These are phyloP conservation scores for Drosophila nasuta DNA, from an alignment of 1,140 invertebrate species.

Conservation along the genomic window DNA sequence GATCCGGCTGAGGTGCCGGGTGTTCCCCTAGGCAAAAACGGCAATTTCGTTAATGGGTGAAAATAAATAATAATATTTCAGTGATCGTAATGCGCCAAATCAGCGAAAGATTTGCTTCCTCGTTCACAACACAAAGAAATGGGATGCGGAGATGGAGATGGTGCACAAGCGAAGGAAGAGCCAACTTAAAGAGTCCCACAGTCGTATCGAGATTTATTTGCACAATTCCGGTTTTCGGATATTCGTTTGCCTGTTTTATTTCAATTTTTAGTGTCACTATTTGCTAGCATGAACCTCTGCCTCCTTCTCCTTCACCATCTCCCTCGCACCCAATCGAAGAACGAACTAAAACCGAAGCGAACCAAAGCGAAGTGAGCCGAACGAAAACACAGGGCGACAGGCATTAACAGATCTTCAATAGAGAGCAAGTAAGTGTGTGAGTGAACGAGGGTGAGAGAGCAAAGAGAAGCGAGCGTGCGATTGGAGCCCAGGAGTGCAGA, in stretches of 20 bases:
- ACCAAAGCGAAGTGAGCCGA: not conserved
- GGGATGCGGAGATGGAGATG: conserved; percentile 27
- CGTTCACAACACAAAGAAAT: conserved; percentile 35
- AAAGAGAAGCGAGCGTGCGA: not conserved
- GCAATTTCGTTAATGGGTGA: conserved; percentile 72
- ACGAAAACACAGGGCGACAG: conserved; percentile 11
- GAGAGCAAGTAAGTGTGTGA: not conserved
- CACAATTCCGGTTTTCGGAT: conserved; percentile 80
- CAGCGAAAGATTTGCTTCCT: conserved; percentile 66
- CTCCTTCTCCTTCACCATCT: conserved; percentile 21
- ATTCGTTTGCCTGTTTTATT: conserved; percentile 63
- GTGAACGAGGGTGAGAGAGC: not conserved
- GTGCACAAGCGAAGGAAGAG: conserved; percentile 12
- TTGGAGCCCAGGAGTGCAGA: conserved; percentile 25
- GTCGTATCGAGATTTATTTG: conserved; percentile 79
- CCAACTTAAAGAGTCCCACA: conserved; percentile 13
- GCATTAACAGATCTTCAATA: conserved; percentile 48
- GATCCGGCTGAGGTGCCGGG: conserved; percentile 26
- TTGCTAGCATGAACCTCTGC: conserved; percentile 46
- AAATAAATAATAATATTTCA: conserved; percentile 82
- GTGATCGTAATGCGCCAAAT: conserved; percentile 65
- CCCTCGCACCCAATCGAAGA: conserved; percentile 8
- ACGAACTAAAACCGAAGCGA: conserved; percentile 18
- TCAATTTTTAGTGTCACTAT: conserved; percentile 76
- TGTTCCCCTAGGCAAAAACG: conserved; percentile 51